Percentiles rank a stretch among this genome's conserved stretches.
Conservation (phyloP, 1,140 invertebrate genomes). For the Anthonomus grandis region DNA sequence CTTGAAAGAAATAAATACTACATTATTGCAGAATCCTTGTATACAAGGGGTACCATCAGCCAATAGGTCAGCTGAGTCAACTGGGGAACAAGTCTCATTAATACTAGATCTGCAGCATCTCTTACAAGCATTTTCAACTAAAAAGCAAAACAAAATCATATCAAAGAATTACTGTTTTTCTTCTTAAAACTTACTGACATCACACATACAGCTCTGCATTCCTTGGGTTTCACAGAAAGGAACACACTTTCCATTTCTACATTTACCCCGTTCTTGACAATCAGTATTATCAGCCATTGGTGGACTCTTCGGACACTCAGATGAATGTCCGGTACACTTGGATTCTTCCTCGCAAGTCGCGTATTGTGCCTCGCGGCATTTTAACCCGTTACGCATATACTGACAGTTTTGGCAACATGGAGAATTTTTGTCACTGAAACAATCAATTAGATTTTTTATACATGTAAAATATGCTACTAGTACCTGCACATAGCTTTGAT, state of each 20-base stretch:
- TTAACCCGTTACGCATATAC: constrained; percentile 73
- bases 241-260: constrained; percentile 79
- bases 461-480: constrained; percentile 3
- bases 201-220: constrained; percentile 91
- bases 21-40: constrained; percentile 92
- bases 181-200: constrained; percentile 65
- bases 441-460: neutral
- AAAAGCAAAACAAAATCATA: constrained; percentile 36
- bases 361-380: constrained; percentile 84
- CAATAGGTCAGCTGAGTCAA: constrained; percentile 81
- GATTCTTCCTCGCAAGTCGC: constrained; percentile 88
- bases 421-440: constrained; percentile 86
- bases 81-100: constrained; percentile 88
- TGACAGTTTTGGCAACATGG: constrained; percentile 89
- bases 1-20: constrained; percentile 42
- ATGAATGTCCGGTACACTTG: constrained; percentile 67
- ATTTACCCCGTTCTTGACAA: constrained; percentile 86
- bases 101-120: constrained; percentile 85
- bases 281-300: constrained; percentile 83
- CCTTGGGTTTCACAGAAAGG: constrained; percentile 92
- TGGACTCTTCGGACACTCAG: constrained; percentile 74
- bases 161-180: neutral
- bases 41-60: constrained; percentile 94
- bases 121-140: constrained; percentile 81
- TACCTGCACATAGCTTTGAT: constrained; percentile 82